Conservation (phyloP, 2,113 vertebrate genomes). For the Regulus satrapa region DNA sequence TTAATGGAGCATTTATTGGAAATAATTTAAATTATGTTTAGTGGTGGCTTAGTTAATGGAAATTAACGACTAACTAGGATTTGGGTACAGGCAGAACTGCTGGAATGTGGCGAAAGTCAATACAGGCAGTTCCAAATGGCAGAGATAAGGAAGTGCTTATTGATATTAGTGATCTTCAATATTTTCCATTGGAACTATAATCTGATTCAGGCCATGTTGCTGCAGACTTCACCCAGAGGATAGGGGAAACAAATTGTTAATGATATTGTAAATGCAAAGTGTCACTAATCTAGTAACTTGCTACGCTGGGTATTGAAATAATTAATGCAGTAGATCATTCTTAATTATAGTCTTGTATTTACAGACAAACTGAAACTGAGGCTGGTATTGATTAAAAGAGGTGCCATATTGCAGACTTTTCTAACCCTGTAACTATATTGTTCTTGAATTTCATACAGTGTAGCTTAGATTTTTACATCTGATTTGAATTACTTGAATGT, state of each 20-base stretch:
- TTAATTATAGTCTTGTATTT: constrained; percentile 35
- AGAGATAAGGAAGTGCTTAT: constrained; percentile 39
- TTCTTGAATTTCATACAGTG: constrained; percentile 53
- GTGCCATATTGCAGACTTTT: constrained; percentile 45
- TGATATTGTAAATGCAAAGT: not conserved
- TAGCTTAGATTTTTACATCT: constrained; percentile 54
- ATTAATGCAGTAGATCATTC: constrained; percentile 7
- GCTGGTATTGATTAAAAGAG: constrained; percentile 59
- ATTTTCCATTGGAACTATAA: not conserved
- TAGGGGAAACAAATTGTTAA: not conserved
- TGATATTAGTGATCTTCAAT: constrained; percentile 63
- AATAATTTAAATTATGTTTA: not conserved
- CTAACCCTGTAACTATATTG: constrained; percentile 43
- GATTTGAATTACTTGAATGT: constrained; percentile 60
- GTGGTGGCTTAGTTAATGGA: constrained; percentile 39
- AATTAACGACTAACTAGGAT: not conserved
- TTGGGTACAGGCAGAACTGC: constrained; percentile 16
- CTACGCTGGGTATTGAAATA: not conserved
- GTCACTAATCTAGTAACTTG: constrained; percentile 11
- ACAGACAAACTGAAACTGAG: constrained; percentile 19
- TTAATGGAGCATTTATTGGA: constrained; percentile 41
- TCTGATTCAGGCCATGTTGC: not conserved
- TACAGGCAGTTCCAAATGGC: constrained; percentile 21
- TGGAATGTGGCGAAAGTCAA: constrained; percentile 42
- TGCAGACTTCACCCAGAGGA: not conserved